Evolutionary conservation across 64 coral and sea anemone species (phyloP).

Genomic region (Anthopleura sola): DNA sequence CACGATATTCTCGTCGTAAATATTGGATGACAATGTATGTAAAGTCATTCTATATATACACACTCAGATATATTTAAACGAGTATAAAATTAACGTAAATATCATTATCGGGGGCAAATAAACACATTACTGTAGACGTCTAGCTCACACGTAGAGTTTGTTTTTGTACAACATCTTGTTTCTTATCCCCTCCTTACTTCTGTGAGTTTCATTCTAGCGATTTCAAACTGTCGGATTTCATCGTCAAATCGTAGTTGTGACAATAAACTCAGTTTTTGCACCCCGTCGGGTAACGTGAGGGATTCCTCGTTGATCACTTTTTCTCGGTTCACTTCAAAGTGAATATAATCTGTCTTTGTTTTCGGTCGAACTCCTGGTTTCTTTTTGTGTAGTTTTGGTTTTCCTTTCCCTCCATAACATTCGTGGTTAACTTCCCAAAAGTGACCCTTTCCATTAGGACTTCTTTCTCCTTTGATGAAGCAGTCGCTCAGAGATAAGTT

Average conservation of each 20-base stretch:
- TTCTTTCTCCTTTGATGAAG: constrained; percentile 51
- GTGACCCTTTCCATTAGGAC: constrained; percentile 54
- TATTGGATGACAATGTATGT: no score
- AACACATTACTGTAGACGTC: no score
- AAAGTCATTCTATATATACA: no score
- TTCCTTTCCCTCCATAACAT: constrained; percentile 29
- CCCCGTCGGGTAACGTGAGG: neutral
- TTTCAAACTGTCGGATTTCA: neutral
- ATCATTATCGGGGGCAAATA: no score
- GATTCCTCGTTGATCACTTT: neutral
- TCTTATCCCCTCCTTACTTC: neutral
- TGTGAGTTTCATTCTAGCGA: neutral
- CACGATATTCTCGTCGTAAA: no score
- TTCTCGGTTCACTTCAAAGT: neutral
- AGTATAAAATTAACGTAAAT: no score
- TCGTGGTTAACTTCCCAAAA: constrained; percentile 43
- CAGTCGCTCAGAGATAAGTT: constrained; percentile 56
- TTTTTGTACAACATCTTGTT: no score
- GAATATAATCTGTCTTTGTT: neutral
- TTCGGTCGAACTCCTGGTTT: neutral
- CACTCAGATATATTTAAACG: no score
- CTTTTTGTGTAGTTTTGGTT: neutral
- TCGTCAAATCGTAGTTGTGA: constrained; percentile 6
- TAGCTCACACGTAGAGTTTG: no score
- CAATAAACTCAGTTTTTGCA: neutral